Evolutionary conservation across 2,797 vertebrate genomes (phyloP), one percentile per base, ranked within the genome.

Genomic region (Loris lydekkerianus): DNA sequence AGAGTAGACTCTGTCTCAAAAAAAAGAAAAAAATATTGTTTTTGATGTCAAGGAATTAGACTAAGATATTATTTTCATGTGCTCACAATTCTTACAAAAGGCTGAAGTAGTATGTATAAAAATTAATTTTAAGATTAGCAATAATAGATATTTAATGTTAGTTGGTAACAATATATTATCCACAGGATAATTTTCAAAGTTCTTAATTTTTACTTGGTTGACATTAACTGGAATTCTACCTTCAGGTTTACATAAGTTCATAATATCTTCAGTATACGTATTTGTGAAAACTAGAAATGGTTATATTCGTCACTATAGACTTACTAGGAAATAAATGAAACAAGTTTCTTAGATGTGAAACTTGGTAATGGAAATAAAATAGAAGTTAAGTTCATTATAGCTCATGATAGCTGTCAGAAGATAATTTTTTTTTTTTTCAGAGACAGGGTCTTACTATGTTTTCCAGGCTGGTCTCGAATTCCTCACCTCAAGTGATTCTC

Each of bases 41-140:
- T 92, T 94, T 67, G n/a, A 67, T 81, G 72, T 7, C 17, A 89
- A 43, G n/a, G 34, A 77, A 86, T 72, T 86, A 92, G 31, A 76
- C 31, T 31, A 86, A 60, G 31, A 53, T 85, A 63, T 31, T 85
- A 70, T 58, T 89, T 86, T 94, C 21, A 86, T 65, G 17, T 89
- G 25, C 13, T 82, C 31, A 69, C 7, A 82, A 82, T 82, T 58
- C 49, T n/a, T 34, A 58, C 10, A 49, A 80, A 37, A 27, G 3
- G 37, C 37, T 63, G 27, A 29, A 60, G 34, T 29, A 70, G 67
- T 40, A 72, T 14, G 5, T 58, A 31, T 73, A 70, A 69, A 49
- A 60, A 89, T 72, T 31, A 69, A 89, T 69, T 89, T 85, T 15
- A 81, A 49, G 27, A 49, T 85, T 73, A 63, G 81, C 34, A 86